phyloP scores from a whole-genome alignment of 2,113 vertebrate genomes.

The Acrocephalus arundinaceus region DNA sequence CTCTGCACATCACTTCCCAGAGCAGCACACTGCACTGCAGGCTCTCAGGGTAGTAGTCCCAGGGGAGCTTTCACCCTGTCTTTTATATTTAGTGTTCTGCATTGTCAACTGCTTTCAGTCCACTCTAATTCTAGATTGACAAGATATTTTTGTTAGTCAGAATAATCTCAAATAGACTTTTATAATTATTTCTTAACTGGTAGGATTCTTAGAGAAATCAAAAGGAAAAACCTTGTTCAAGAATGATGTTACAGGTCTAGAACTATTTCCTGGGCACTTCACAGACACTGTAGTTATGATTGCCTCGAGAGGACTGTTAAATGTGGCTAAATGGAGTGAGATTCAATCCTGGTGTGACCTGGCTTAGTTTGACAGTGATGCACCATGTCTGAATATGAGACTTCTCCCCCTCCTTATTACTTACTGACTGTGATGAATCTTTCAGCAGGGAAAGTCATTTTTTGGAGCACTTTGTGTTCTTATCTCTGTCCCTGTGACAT shows the following conservation, averaged over 20 bases:
- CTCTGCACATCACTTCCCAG: neutral
- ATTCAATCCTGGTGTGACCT: neutral
- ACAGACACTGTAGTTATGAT: neutral
- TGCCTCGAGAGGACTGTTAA: neutral
- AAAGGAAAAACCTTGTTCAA: neutral
- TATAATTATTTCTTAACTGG: neutral
- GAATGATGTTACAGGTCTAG: neutral
- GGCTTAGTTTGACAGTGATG: neutral
- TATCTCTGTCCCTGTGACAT: neutral
- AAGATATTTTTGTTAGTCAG: neutral
- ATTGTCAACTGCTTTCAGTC: neutral
- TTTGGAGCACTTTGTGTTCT: neutral
- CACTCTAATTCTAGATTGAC: neutral
- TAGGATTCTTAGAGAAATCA: neutral
- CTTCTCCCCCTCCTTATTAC: neutral
- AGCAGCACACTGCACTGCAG: neutral
- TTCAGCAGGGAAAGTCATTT: neutral
- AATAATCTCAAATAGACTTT: neutral
- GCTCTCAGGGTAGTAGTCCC: neutral
- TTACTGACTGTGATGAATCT: neutral
- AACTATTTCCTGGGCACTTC: neutral
- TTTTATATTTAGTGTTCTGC: neutral
- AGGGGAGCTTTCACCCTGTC: neutral
- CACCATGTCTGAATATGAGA: neutral
- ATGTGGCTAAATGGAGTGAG: neutral